These are phyloP conservation scores for Cnemophilus loriae DNA, from an alignment of 2,113 vertebrate genomes.

Conservation along the genomic window DNA sequence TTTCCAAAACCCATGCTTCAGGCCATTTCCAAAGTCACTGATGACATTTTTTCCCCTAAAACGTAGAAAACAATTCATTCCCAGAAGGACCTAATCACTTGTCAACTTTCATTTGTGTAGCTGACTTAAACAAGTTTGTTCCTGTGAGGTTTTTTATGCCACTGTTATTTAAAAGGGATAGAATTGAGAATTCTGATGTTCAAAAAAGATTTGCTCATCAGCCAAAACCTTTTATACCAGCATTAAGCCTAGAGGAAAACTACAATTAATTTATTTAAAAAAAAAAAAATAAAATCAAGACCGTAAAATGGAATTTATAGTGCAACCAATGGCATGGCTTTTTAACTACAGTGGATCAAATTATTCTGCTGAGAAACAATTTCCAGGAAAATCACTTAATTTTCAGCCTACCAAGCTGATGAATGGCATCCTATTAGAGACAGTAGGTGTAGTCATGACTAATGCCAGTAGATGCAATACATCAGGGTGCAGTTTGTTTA, in stretches of 20 bases:
- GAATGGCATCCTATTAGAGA: background rate
- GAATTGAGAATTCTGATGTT: slow-evolving; percentile 22
- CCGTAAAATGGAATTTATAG: slow-evolving; percentile 23
- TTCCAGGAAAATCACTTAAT: slow-evolving; percentile 38
- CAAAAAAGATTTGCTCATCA: slow-evolving; percentile 7
- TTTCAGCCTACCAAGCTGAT: slow-evolving; percentile 10
- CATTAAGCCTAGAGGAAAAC: slow-evolving; percentile 31
- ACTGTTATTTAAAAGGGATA: slow-evolving; percentile 20
- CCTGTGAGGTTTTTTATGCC: background rate
- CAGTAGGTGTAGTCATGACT: background rate
- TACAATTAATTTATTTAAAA: background rate
- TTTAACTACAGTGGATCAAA: background rate
- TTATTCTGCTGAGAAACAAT: slow-evolving; percentile 2
- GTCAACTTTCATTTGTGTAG: slow-evolving; percentile 37
- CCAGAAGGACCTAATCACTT: slow-evolving; percentile 33
- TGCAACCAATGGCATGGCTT: background rate
- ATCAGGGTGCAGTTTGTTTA: background rate
- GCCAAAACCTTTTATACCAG: slow-evolving; percentile 22
- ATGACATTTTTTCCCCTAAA: background rate
- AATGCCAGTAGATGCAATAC: background rate
- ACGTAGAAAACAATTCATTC: slow-evolving; percentile 4
- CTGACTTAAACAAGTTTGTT: slow-evolving; percentile 45
- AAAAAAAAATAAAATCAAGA: background rate
- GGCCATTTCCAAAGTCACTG: background rate
- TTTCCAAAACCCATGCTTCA: slow-evolving; percentile 14